Conservation (phyloP, 2,888 invertebrate genomes). For the Vandiemenella viatica region DNA sequence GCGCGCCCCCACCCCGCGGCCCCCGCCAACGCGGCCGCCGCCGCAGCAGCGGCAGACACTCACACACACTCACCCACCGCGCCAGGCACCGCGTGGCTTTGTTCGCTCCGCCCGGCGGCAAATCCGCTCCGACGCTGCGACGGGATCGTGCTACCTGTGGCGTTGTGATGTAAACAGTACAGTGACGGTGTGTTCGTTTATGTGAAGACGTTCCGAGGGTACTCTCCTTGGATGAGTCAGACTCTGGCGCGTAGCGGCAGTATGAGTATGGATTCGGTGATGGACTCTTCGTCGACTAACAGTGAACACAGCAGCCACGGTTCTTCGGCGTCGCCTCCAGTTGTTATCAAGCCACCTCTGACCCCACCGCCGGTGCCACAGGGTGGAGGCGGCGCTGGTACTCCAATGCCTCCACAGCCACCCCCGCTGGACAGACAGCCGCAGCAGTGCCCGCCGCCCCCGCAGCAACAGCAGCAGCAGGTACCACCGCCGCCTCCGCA, state of each 20-base stretch:
- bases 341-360: conserved; percentile 29
- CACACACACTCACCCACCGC: neutral
- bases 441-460: conserved; percentile 32
- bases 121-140: too few relatives aligned
- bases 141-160: neutral
- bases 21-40: neutral
- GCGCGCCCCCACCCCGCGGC: neutral
- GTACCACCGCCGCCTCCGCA: too few relatives aligned
- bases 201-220: neutral
- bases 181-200: conserved; percentile 1
- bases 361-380: conserved; percentile 31
- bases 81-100: neutral
- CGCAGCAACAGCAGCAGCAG: conserved; percentile 22
- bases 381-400: conserved; percentile 18
- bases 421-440: conserved; percentile 22
- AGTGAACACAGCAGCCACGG: conserved; percentile 43
- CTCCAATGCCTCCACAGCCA: too few relatives aligned
- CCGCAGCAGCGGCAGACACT: neutral
- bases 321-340: conserved; percentile 31
- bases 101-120: too few relatives aligned
- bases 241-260: too few relatives aligned
- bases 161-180: neutral
- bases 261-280: conserved; percentile 37
- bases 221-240: neutral
- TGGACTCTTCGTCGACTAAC: conserved; percentile 36